Base-by-base conservation (phyloP, 2,797 vertebrate genomes). In the Jordanella pulchra region DNA sequence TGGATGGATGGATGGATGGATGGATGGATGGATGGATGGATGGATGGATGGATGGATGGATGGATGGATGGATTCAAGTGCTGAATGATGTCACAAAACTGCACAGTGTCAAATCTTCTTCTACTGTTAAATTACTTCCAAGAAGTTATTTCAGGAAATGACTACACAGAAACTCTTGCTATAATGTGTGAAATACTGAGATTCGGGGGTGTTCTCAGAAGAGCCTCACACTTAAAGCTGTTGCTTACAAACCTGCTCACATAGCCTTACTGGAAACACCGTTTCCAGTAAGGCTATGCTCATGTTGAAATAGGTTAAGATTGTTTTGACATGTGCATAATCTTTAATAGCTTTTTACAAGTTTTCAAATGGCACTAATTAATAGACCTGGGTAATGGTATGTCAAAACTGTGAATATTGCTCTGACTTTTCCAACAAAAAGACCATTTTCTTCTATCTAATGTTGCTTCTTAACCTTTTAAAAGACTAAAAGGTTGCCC, bases 291-390 rank as follows among this genome's bases (percentile, higher is more conserved):
- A 45, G 63, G 61, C 35, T 44, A 6, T 63, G n/a, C 45, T 14
- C 10, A 44, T 53, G 47, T 2, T 61, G 51, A 60, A 66, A 55
- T 28, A 54, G 55, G 63, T 66, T 65, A 9, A 35, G 51, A 17
- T 27, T 25, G 28, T 18, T 67, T 56, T 32, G 23, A 35, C 60
- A 60, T 32, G 6, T 47, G 28, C 17, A 56, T 30, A 58, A 50
- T 30, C 30, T n/a, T 51, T 51, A 23, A 11, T 58, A 44, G 45
- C 47, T 50, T 42, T 47, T 35, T 65, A 25, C 4, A 9, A 61
- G 14, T 44, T 25, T 3, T 66, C 69, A 79, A 75, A 67, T 82
- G 51, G 30, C 48, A 76, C 74, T 68, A 67, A 87, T 78, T 80
- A 75, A 70, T 69, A 28, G 32, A 50, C 44, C 51, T 13, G 7